Conservation (phyloP, 2,113 vertebrate genomes). For the Muscicapa adusta region DNA sequence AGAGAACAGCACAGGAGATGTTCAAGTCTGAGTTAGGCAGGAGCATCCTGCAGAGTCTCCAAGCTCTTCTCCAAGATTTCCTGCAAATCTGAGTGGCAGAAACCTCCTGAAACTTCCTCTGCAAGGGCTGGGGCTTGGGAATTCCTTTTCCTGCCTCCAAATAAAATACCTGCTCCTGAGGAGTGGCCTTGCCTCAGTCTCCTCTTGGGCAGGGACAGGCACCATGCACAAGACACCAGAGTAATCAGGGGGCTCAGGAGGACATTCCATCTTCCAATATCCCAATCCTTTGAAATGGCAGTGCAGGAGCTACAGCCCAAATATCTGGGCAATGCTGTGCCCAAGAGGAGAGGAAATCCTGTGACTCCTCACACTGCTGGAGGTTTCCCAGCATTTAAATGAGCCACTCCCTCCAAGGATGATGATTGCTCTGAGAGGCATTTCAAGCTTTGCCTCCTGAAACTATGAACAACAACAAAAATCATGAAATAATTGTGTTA, state of each 20-base stretch:
- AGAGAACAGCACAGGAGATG: background rate
- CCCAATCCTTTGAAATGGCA: background rate
- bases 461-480: background rate
- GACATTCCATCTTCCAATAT: background rate
- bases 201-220: fast-evolving
- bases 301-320: background rate
- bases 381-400: background rate
- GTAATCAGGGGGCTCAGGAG: background rate
- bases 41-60: background rate
- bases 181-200: background rate
- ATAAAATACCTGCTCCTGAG: background rate
- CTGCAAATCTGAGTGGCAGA: background rate
- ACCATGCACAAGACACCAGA: background rate
- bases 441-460: background rate
- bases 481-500: background rate
- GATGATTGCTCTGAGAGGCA: background rate
- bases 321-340: background rate
- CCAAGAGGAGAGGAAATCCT: background rate
- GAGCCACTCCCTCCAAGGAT: background rate
- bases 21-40: background rate
- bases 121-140: background rate
- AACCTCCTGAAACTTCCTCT: background rate
- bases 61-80: background rate
- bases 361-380: background rate
- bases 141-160: background rate